A percentile compares a stretch with the other conserved stretches of the same genome.
phyloP scores from a whole-genome alignment of 2,797 vertebrate species.

The Odontamblyopus lacepedii region DNA sequence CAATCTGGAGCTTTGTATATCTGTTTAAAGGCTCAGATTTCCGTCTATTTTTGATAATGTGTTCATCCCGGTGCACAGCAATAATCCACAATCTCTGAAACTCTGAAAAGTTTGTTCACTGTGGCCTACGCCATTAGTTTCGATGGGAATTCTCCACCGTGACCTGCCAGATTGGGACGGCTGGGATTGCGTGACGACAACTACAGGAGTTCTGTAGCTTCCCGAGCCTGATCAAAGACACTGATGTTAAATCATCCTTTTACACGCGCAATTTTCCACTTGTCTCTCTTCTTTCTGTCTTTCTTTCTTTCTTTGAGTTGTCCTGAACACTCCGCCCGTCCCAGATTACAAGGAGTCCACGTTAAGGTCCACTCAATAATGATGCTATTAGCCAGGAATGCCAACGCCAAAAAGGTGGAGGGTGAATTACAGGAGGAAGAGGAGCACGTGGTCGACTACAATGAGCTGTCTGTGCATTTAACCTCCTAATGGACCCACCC shows the following conservation, averaged over 20 bases:
- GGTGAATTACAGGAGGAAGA: slow-evolving; percentile 47
- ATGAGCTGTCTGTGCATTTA: slow-evolving; percentile 57
- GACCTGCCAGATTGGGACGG: too few species aligned
- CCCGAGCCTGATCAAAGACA: slow-evolving; percentile 65
- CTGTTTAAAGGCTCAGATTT: too few species aligned
- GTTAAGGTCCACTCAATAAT: slow-evolving; percentile 75
- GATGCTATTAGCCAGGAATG: slow-evolving; percentile 84
- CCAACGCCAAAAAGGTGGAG: slow-evolving; percentile 59
- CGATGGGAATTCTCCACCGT: too few species aligned
- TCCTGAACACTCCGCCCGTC: slow-evolving; percentile 53
- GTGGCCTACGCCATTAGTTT: too few species aligned
- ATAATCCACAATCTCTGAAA: too few species aligned
- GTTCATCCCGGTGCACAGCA: too few species aligned
- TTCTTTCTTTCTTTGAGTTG: slow-evolving; percentile 48
- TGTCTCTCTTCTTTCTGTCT: slow-evolving; percentile 43
- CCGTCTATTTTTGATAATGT: too few species aligned
- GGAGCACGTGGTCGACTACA: slow-evolving; percentile 52
- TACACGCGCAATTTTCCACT: slow-evolving; percentile 39
- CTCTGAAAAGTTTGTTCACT: too few species aligned
- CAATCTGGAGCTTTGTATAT: too few species aligned
- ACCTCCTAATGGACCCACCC: slow-evolving; percentile 54
- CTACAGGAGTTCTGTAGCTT: slow-evolving; percentile 1
- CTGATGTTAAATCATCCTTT: slow-evolving; percentile 39
- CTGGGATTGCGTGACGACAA: too few species aligned
- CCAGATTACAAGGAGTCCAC: slow-evolving; percentile 78